These are phyloP conservation scores for Machimus rusticus DNA, from an alignment of 2,888 invertebrate genomes.

Conservation along the genomic window DNA sequence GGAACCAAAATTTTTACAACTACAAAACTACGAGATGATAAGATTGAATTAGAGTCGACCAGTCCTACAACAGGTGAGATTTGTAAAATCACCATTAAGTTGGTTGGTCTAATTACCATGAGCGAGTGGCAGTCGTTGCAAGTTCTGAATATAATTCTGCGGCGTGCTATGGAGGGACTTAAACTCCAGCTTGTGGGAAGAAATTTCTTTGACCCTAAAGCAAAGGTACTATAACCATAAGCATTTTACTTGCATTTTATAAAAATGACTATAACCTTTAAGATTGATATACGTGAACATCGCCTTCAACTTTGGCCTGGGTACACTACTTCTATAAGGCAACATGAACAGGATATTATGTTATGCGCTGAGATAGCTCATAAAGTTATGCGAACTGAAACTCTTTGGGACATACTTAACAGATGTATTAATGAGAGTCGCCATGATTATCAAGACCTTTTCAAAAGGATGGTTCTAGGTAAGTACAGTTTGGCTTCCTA, in stretches of 20 bases:
- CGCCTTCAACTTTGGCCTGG: constrained; percentile 85
- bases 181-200: constrained; percentile 75
- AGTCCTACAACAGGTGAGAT: constrained; percentile 64
- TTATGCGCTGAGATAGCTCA: constrained; percentile 83
- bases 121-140: constrained; percentile 78
- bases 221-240: constrained; percentile 66
- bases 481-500: not conserved
- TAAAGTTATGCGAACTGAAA: constrained; percentile 84
- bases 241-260: not conserved
- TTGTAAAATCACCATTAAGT: constrained; percentile 67
- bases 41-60: constrained; percentile 68
- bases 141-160: constrained; percentile 79
- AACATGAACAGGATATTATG: constrained; percentile 78
- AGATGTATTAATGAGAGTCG: constrained; percentile 65
- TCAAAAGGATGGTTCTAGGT: constrained; percentile 67
- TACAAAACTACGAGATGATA: constrained; percentile 66
- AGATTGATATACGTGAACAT: constrained; percentile 69
- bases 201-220: constrained; percentile 75
- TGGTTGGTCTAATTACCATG: constrained; percentile 70
- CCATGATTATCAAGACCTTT: constrained; percentile 66
- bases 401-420: constrained; percentile 71
- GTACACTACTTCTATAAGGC: constrained; percentile 82
- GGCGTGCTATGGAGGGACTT: constrained; percentile 67
- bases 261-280: not conserved
- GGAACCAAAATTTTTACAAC: constrained; percentile 76